Evolutionary conservation across 2,797 vertebrate genomes (phyloP), one percentile per base, ranked within the genome.

Genomic region (Neomorphus geoffroyi): DNA sequence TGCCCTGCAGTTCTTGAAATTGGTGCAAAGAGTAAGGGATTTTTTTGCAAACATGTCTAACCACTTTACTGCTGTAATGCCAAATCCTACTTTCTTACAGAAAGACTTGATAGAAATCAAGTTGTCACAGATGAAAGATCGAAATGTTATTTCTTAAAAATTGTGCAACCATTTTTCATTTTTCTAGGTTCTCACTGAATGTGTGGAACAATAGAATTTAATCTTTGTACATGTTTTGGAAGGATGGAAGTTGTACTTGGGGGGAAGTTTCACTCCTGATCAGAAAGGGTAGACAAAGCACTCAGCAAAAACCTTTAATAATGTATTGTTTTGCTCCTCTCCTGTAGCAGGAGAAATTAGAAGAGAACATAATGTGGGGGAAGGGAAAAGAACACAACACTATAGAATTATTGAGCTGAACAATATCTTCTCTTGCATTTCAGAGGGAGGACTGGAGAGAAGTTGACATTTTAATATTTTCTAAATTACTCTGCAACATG

Each of bases 391-490:
- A 41, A 61, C 84, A 41, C 17, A 86, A 75, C 43, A 9, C 56
- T 72, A 13, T 22, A 57, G 91, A 73, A 80, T 71, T 95, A 79
- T 32, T 73, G 82, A 96, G 69, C 60, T 80, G 78, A 93, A 94
- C 77, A 72, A 94, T 73, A 86, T 54, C 66, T 21, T 94, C 46
- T 64, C 74, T 18, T 93, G 53, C 50, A 73, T 92, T 92, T 94
- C 92, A 77, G 80, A 83, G 75, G 65, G 45, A 75, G 39, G 69
- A 72, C 6, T 91, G 77, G 61, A 87, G 80, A 87, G 48, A 80
- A 70, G 69, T 28, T 97, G 94, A 96, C 91, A 81, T 89, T 95
- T 92, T 92, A 95, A 88, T 96, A 96, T 88, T 96, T 96, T 96
- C 88, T 94, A 83, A 94, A 93, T 94, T 85, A 88, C 69, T 87